Base-by-base conservation (phyloP, 2,113 vertebrate genomes). In the Gasterosteus nipponicus region DNA sequence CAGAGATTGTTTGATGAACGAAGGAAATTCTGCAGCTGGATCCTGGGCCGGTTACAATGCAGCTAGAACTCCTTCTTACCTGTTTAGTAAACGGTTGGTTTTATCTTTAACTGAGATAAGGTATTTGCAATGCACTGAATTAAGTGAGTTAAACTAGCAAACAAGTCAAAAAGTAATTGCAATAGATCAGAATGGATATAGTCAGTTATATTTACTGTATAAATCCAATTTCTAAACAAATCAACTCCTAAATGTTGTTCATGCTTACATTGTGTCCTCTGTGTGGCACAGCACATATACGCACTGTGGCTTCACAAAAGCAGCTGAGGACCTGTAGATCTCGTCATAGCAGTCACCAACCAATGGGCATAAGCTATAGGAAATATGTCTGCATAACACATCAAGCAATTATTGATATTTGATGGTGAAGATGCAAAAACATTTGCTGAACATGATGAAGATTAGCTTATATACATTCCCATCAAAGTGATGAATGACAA, bases 291-390 rank as follows among this genome's bases (percentile, higher is more conserved):
- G n/a, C 19, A 61, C 60, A 19, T 58, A n/a, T 57, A 29, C 42
- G 77, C 29, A 10, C 56, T 22, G 59, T 31, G 35, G 26, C 31
- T 41, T 75, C 38, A 53, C 12, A 66, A n/a, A 4, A 44, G 22
- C 14, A 51, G 31, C 61, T 53, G 46, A 61, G 14, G 0, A 71
- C 6, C 12, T 69, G 3, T 81, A 73, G 75, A 84, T 42, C 5
- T 46, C 19, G 58, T 67, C 0, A 84, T 3, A 2, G 5, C 63
- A 39, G 41, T 46, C 15, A 41, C 60, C 2, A n/a, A 22, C 42
- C 77, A 57, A 14, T 11, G 9, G 66, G 56, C n/a, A n/a, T n/a
- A n/a, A n/a, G n/a, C 5, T 8, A 33, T 10, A n/a, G 9, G 9
- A 22, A 18, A 11, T 63, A 1, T 44, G 3, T 35, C 9, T 31